These are phyloP conservation scores for Eremophila alpestris DNA, from an alignment of 2,797 vertebrate genomes.

Conservation along the genomic window DNA sequence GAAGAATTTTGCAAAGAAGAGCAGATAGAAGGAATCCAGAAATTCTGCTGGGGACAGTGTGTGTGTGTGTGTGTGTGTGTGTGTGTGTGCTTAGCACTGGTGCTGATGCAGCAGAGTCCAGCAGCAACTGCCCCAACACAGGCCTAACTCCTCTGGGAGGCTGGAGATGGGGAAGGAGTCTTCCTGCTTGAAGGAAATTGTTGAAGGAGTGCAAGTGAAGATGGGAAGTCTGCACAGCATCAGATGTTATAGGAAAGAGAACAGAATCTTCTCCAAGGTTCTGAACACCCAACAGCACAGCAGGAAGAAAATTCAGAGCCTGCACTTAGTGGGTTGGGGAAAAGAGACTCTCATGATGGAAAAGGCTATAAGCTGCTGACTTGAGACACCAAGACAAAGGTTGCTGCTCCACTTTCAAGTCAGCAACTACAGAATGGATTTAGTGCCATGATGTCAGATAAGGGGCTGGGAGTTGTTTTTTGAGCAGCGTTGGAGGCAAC, in stretches of 20 bases:
- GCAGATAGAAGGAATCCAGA: neutral
- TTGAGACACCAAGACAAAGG: neutral
- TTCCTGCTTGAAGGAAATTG: neutral
- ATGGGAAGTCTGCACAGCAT: neutral
- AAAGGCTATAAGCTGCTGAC: neutral
- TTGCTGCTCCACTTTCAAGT: neutral
- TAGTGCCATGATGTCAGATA: neutral
- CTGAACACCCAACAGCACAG: neutral
- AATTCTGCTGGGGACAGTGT: neutral
- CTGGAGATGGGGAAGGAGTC: neutral
- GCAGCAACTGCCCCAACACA: neutral
- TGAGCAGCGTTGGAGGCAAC: neutral
- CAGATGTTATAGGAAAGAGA: neutral
- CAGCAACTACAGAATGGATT: neutral
- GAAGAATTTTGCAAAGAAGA: neutral
- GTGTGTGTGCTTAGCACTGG: neutral
- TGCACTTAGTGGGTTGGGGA: neutral
- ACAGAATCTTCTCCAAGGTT: neutral
- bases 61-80: too few species aligned
- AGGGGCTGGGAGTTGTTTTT: neutral
- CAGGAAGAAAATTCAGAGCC: neutral
- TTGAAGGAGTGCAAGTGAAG: neutral
- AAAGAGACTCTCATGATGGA: neutral
- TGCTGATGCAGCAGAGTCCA: neutral
- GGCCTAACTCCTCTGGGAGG: neutral